These are phyloP conservation scores for Nasua narica DNA, from an alignment of 2,797 vertebrate species.

Conservation along the genomic window DNA sequence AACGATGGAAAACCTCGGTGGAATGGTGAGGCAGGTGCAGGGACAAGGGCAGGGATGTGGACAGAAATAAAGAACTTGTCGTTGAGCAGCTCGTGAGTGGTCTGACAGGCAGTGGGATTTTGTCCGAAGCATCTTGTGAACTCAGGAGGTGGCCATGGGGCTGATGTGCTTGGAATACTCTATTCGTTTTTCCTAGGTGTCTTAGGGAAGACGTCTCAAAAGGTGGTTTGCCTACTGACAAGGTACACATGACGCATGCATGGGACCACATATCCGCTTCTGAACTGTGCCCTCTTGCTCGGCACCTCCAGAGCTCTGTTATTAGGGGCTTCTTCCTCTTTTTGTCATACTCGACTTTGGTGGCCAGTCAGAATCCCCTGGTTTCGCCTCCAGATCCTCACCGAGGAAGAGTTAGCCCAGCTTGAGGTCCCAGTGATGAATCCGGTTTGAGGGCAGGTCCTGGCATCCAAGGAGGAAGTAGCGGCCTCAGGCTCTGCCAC, in stretches of 20 bases:
- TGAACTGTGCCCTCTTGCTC: slow-evolving; percentile 92
- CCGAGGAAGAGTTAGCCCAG: slow-evolving; percentile 96
- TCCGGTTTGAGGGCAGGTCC: slow-evolving; percentile 91
- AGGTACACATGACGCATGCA: slow-evolving; percentile 82
- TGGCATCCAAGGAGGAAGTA: slow-evolving; percentile 92
- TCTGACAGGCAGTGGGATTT: slow-evolving; percentile 89
- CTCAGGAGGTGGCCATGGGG: slow-evolving; percentile 87
- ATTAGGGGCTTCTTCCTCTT: slow-evolving; percentile 93
- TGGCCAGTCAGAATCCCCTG: slow-evolving; percentile 95
- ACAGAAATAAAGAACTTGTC: slow-evolving; percentile 88
- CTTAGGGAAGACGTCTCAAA: slow-evolving; percentile 86
- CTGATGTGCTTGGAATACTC: slow-evolving; percentile 92
- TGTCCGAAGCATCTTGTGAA: slow-evolving; percentile 93
- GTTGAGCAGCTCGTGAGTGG: slow-evolving; percentile 85
- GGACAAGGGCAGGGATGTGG: slow-evolving; percentile 88
- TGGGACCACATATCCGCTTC: slow-evolving; percentile 92
- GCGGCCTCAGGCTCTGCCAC: slow-evolving; percentile 92
- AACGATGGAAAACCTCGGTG: slow-evolving; percentile 88
- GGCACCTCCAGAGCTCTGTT: slow-evolving; percentile 91
- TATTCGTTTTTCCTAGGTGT: slow-evolving; percentile 95
- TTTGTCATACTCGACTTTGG: slow-evolving; percentile 90
- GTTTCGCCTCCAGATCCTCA: slow-evolving; percentile 95
- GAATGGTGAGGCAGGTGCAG: slow-evolving; percentile 89
- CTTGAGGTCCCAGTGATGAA: slow-evolving; percentile 95
- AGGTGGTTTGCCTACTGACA: slow-evolving; percentile 70